Conservation (phyloP, 1,140 invertebrate species). For the Theocolax elegans region DNA sequence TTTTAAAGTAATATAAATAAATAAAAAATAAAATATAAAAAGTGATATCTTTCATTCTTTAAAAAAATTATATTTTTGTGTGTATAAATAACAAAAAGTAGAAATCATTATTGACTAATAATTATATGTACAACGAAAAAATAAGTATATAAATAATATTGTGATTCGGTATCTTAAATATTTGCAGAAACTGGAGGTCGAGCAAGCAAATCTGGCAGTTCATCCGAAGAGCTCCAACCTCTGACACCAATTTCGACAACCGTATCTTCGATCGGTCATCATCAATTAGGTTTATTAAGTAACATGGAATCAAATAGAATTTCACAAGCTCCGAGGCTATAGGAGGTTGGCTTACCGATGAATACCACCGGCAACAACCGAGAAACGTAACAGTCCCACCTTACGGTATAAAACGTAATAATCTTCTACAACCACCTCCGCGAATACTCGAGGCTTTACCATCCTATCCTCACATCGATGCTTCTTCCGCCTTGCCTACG, state of each 20-base stretch:
- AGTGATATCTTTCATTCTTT: too few relatives aligned
- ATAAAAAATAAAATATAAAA: too few relatives aligned
- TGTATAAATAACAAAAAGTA: too few relatives aligned
- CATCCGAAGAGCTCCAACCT: slow-evolving; percentile 36
- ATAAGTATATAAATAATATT: too few relatives aligned
- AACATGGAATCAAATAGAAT: too few relatives aligned
- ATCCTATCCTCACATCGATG: slow-evolving; percentile 46
- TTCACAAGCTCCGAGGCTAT: not conserved
- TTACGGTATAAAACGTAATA: slow-evolving; percentile 3
- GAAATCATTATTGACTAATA: too few relatives aligned
- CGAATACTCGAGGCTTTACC: slow-evolving; percentile 62
- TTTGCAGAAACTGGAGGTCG: slow-evolving; percentile 56
- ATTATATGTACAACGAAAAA: too few relatives aligned
- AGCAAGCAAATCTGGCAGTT: slow-evolving; percentile 61
- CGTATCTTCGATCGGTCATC: too few relatives aligned
- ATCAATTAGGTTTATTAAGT: too few relatives aligned
- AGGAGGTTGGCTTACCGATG: slow-evolving; percentile 25
- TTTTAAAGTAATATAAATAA: too few relatives aligned
- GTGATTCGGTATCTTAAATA: too few relatives aligned
- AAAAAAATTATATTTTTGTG: too few relatives aligned
- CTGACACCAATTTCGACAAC: not conserved
- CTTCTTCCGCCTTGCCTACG: slow-evolving; percentile 3
- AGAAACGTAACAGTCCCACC: not conserved
- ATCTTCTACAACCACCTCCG: slow-evolving; percentile 41
- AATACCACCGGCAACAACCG: not conserved